phyloP scores from a whole-genome alignment of 2,797 vertebrate species.

The Mormyrus proboscirostris region DNA sequence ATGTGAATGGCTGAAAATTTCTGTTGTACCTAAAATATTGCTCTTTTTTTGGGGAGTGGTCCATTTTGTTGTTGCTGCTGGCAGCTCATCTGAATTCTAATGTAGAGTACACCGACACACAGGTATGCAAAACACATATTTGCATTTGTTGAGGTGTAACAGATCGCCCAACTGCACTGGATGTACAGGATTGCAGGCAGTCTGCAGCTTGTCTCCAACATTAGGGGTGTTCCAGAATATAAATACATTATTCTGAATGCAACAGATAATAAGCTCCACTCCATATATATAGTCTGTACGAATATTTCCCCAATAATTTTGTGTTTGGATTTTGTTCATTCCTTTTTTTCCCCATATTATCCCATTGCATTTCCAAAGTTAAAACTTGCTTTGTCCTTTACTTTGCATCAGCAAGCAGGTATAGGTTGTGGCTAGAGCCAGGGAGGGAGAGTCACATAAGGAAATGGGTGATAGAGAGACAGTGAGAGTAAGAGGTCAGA shows the following conservation, averaged over 20 bases:
- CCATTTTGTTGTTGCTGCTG: neutral
- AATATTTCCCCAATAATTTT: neutral
- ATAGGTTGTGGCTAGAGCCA: neutral
- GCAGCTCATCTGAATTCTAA: neutral
- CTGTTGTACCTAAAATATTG: neutral
- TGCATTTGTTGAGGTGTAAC: neutral
- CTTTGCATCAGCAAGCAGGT: neutral
- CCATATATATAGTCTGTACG: neutral
- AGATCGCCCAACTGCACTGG: neutral
- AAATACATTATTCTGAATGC: neutral
- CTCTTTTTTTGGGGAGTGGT: neutral
- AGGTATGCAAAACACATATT: neutral
- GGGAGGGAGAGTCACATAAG: neutral
- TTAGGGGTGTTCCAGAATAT: neutral
- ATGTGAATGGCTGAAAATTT: neutral
- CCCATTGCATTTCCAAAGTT: neutral
- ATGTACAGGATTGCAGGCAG: neutral
- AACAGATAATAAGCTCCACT: neutral
- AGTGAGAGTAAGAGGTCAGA: neutral
- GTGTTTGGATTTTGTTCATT: neutral
- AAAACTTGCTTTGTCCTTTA: neutral
- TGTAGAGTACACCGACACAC: neutral
- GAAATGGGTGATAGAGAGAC: neutral
- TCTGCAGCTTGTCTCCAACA: neutral
- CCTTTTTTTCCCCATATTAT: neutral